Evolutionary conservation across 2,797 vertebrate species (phyloP), one percentile per base, ranked within the genome.

Genomic region (Micropoecilia bifurca): DNA sequence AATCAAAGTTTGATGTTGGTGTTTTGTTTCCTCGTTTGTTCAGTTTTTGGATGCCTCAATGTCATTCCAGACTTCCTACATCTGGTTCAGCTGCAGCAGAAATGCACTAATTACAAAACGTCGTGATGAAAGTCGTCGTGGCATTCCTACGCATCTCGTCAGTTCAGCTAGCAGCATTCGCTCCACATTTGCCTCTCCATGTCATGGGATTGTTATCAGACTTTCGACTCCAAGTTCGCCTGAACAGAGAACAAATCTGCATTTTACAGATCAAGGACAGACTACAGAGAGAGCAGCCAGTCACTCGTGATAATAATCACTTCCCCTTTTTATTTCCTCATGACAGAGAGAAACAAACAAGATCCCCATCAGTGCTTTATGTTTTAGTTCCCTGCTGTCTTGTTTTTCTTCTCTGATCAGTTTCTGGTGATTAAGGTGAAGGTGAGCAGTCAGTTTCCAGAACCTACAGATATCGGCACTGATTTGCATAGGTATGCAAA

Each of bases 401-500:
- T 85, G 80, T 81, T 88, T 78, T 77, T 80, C 48, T 85, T 92
- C 79, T 74, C 79, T 84, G 90, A 91, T 92, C 88, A 80, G 90
- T 55, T 74, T 85, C 36, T 79, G 87, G 84, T 90, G 92, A 91
- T 91, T 80, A 89, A 87, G 78, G 77, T 85, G 75, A 83, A 83
- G 83, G 88, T 86, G 80, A 83, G 78, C 83, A 71, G 85, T 80
- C 85, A 61, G 76, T 89, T 90, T 91, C 82, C 88, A 88, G 82
- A 89, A 89, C 80, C 76, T 71, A 41, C 41, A 84, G 88, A 87
- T 90, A 92, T 82, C 83, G 69, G 39, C 78, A 73, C 73, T 75
- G 83, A 93, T 95, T 94, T 94, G 87, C 93, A 94, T 92, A 89
- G 78, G 89, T 90, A 93, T 93, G 93, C 88, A 93, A 93, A 93